These are phyloP conservation scores for Tapera naevia DNA, from an alignment of 2,797 vertebrate species.

Conservation along the genomic window DNA sequence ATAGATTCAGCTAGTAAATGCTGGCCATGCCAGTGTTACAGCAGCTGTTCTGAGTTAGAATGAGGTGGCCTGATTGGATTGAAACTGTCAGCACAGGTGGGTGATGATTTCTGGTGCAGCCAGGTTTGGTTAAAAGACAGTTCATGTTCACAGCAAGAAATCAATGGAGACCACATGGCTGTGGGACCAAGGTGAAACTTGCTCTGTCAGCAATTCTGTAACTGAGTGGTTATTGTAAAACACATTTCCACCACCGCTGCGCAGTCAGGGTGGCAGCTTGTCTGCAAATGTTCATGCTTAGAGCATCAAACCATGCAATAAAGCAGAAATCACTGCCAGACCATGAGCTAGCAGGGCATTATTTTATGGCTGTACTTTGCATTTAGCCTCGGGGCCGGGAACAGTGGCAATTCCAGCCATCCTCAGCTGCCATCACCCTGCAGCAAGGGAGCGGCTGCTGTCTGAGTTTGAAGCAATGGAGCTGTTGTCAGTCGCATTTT, in stretches of 20 bases:
- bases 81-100: neutral
- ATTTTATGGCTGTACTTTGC: neutral
- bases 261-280: neutral
- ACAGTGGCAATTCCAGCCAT: neutral
- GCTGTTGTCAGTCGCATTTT: neutral
- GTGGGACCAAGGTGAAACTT: neutral
- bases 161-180: neutral
- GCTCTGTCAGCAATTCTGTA: neutral
- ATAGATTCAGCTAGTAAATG: neutral
- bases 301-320: neutral
- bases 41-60: neutral
- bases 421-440: neutral
- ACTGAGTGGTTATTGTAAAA: neutral
- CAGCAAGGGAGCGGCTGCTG: neutral
- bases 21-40: neutral
- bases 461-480: neutral
- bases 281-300: neutral
- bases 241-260: neutral
- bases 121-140: neutral
- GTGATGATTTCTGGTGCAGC: fast-evolving
- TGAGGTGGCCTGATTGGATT: neutral
- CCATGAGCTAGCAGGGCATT: neutral
- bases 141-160: neutral
- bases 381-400: neutral
- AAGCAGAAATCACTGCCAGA: neutral